These are phyloP conservation scores for Carcharodon carcharias DNA, from an alignment of 2,797 vertebrate species.

Conservation along the genomic window DNA sequence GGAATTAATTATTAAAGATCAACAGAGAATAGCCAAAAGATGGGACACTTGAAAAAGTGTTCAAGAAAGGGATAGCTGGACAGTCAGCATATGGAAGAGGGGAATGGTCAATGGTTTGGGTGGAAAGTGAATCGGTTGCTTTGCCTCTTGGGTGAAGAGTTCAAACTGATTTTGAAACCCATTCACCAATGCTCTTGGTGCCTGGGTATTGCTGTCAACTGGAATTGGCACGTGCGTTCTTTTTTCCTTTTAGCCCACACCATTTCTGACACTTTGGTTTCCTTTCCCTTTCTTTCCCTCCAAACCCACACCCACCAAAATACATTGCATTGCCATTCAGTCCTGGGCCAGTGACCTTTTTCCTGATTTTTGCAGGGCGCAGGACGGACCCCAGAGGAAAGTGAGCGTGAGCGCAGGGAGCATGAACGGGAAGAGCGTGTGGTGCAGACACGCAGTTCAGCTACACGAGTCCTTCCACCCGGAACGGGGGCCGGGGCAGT, in stretches of 20 bases:
- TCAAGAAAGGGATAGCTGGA: background rate
- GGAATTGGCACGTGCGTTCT: background rate
- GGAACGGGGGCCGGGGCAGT: slow-evolving; percentile 74
- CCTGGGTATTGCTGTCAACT: background rate
- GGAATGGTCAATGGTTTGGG: background rate
- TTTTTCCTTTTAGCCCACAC: background rate
- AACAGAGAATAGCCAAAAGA: background rate
- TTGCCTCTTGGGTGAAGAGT: background rate
- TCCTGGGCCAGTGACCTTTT: no score
- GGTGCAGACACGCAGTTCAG: slow-evolving; percentile 73
- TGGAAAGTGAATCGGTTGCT: background rate
- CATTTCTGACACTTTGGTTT: background rate
- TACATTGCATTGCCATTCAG: background rate
- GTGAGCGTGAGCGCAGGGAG: slow-evolving; percentile 82
- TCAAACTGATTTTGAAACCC: background rate
- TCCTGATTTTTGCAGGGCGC: slow-evolving; percentile 66
- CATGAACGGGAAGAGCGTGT: slow-evolving; percentile 83
- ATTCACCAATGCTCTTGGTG: background rate
- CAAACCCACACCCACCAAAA: background rate
- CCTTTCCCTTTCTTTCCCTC: background rate
- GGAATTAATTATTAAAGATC: background rate
- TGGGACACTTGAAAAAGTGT: background rate
- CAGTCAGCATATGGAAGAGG: background rate
- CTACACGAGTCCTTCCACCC: slow-evolving; percentile 71
- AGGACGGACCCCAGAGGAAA: slow-evolving; percentile 81